Evolutionary conservation across 2,888 invertebrate species (phyloP).

Genomic region (Epinotia brunnichana): DNA sequence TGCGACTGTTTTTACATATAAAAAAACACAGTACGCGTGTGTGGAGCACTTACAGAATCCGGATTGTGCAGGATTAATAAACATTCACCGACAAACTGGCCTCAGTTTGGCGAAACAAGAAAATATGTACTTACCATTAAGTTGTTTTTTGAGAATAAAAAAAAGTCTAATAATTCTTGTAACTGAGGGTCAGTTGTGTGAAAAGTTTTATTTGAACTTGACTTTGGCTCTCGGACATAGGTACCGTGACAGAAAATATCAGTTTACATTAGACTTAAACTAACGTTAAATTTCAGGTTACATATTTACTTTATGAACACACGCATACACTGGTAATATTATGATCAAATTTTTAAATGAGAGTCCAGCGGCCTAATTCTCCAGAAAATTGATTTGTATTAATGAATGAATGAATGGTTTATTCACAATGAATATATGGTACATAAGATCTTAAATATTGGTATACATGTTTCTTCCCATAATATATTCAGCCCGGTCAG

Average conservation of each 20-base stretch:
- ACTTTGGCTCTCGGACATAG: background rate
- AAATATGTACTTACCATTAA: too few relatives aligned
- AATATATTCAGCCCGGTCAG: too few relatives aligned
- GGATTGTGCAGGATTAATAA: background rate
- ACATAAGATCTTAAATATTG: too few relatives aligned
- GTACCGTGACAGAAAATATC: constrained; percentile 2
- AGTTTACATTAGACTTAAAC: constrained; percentile 3
- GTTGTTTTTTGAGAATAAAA: too few relatives aligned
- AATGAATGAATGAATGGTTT: too few relatives aligned
- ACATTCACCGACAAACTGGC: too few relatives aligned
- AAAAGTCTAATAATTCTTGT: background rate
- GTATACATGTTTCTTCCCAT: too few relatives aligned
- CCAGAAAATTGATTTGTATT: too few relatives aligned
- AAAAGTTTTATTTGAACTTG: background rate
- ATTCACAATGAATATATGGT: too few relatives aligned
- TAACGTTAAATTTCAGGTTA: constrained; percentile 7
- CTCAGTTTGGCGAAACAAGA: too few relatives aligned
- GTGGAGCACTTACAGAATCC: background rate
- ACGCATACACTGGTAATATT: background rate
- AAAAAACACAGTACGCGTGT: background rate
- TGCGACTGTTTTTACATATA: background rate
- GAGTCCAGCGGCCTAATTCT: too few relatives aligned
- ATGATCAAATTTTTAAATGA: background rate
- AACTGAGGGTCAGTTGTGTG: background rate
- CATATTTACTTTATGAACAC: constrained; percentile 2